Evolutionary conservation across 2,113 vertebrate species (phyloP), one percentile per base, ranked within the genome.

Genomic region (Xenus cinereus): DNA sequence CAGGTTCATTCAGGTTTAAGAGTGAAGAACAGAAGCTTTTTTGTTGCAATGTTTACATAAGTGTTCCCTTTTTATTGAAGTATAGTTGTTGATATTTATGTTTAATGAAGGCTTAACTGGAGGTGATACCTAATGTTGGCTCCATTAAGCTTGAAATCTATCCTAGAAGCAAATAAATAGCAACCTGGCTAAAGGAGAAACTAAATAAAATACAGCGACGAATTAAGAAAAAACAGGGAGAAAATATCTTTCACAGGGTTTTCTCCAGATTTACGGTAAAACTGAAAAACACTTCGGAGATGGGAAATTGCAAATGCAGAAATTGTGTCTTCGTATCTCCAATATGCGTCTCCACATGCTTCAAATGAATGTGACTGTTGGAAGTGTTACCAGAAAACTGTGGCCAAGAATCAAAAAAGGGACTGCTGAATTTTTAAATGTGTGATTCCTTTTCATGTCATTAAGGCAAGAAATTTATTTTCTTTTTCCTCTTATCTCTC

Each of bases 161-260:
- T 88, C 89, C 93, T 96, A 94, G 80, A 96, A 80, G 46, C 9
- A 97, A 87, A 77, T 83, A 96, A 94, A 95, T 94, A 89, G 35
- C 90, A 95, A 69, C 50, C 35, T 91, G 27, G 54, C 14, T 84
- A 81, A 72, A 28, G 37, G 46, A 93, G 84, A 77, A 88, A 80
- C 50, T 66, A 64, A 76, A 87, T 86, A 80, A 94, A 89, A 90
- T 84, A 71, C 15, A 22, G 76, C 78, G 82, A 94, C 92, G 37
- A 74, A 95, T 90, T 92, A 86, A 85, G 72, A 71, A 94, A 53
- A 93, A 86, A 79, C 63, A 17, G 3, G 12, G 20, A 92, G 20
- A 79, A 91, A 85, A 56, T 69, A 89, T 89, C 35, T 80, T 93
- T 95, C 54, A 59, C 53, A 89, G 26, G 64, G 32, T 94, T 97